These are phyloP conservation scores for Acanthoscelides obtectus DNA, from an alignment of 2,888 invertebrate genomes.

Conservation along the genomic window DNA sequence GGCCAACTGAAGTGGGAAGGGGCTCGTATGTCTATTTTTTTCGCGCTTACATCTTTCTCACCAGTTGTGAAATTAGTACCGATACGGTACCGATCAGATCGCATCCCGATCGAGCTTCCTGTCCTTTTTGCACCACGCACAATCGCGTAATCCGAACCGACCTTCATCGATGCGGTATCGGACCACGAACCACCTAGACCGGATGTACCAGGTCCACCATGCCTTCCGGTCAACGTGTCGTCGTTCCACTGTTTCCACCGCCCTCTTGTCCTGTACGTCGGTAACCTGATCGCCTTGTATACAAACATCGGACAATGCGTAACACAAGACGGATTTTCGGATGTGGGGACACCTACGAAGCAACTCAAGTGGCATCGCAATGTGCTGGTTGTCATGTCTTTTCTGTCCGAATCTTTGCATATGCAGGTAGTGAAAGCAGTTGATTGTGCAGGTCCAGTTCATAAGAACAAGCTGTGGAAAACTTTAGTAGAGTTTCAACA, in stretches of 20 bases:
- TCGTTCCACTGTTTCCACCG: background rate
- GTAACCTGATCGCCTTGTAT: slow-evolving; percentile 3
- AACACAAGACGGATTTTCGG: slow-evolving; percentile 2
- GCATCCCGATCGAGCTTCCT: too few species aligned
- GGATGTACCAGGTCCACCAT: background rate
- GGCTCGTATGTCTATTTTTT: too few species aligned
- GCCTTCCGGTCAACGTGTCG: background rate
- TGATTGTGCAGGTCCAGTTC: too few species aligned
- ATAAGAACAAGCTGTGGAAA: too few species aligned
- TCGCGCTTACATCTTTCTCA: too few species aligned
- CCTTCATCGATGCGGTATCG: background rate
- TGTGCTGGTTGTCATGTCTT: background rate
- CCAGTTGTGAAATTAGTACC: too few species aligned
- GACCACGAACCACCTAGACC: background rate
- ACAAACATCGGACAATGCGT: slow-evolving; percentile 4
- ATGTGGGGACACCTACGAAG: slow-evolving; percentile 2
- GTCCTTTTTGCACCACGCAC: background rate
- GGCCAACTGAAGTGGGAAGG: too few species aligned
- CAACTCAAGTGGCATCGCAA: background rate
- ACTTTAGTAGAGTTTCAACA: too few species aligned
- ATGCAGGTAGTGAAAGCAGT: too few species aligned
- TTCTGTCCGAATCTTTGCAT: background rate
- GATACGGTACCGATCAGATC: too few species aligned
- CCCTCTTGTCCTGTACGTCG: background rate
- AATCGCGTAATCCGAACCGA: background rate